Conservation (phyloP, 2,888 invertebrate species). For the Leucophenga maculata region DNA sequence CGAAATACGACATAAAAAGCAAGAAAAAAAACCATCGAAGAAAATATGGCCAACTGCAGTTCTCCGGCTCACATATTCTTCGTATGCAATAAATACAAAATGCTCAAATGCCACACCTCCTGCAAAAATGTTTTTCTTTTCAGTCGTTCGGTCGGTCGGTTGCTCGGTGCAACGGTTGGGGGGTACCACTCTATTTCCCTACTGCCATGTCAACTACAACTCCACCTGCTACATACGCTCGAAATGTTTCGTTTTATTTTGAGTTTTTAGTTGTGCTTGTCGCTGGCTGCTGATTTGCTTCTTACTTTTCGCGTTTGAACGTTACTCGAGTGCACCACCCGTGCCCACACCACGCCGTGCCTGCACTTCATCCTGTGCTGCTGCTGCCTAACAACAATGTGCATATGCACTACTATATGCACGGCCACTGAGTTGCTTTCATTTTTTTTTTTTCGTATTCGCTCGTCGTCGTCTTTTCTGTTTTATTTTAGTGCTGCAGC, state of each 20-base stretch:
- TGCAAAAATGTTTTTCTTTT: slow-evolving; percentile 39
- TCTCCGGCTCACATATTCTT: not conserved
- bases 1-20: not conserved
- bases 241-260: slow-evolving; percentile 15
- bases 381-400: slow-evolving; percentile 59
- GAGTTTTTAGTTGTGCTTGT: slow-evolving; percentile 13
- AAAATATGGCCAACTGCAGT: slow-evolving; percentile 11
- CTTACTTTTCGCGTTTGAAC: not conserved
- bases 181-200: too few species aligned
- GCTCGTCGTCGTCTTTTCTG: slow-evolving; percentile 44
- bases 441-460: slow-evolving; percentile 38
- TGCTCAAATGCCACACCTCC: slow-evolving; percentile 48
- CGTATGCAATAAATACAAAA: slow-evolving; percentile 61
- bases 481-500: slow-evolving; percentile 62
- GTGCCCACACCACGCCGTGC: not conserved
- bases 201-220: not conserved
- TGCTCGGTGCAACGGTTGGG: too few species aligned
- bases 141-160: not conserved
- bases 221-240: slow-evolving; percentile 40
- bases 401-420: slow-evolving; percentile 41
- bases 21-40: not conserved
- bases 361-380: slow-evolving; percentile 26
- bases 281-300: slow-evolving; percentile 55
- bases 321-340: not conserved
- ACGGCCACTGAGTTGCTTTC: slow-evolving; percentile 54